phyloP scores from a whole-genome alignment of 2,888 invertebrate species.

The Choristoneura rosaceana region DNA sequence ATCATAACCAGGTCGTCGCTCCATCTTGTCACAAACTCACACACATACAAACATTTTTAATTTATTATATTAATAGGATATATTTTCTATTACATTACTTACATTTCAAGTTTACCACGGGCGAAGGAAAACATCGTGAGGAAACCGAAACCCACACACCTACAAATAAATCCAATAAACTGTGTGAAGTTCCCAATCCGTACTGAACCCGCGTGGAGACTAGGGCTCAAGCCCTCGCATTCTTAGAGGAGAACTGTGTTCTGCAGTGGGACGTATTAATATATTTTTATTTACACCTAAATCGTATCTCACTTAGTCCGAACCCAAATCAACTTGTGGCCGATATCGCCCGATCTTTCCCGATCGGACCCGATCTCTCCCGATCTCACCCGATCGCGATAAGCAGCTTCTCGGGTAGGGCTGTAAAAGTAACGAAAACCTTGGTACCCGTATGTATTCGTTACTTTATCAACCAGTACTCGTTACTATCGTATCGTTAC shows the following conservation, averaged over 20 bases:
- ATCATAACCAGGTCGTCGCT: too few relatives aligned
- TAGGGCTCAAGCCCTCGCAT: not conserved
- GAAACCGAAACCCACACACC: not conserved
- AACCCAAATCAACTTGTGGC: slow-evolving; percentile 15
- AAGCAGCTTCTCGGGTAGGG: slow-evolving; percentile 24
- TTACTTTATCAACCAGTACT: too few relatives aligned
- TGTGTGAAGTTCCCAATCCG: not conserved
- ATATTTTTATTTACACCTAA: too few relatives aligned
- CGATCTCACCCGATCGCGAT: slow-evolving; percentile 5
- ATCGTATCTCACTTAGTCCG: not conserved
- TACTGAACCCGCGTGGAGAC: not conserved
- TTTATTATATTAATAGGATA: not conserved
- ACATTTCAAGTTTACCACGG: not conserved
- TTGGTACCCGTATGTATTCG: too few relatives aligned
- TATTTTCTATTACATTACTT: not conserved
- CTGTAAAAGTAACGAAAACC: too few relatives aligned
- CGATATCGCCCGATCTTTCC: slow-evolving; percentile 2
- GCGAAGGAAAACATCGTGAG: not conserved
- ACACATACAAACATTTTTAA: too few relatives aligned
- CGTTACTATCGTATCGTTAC: too few relatives aligned
- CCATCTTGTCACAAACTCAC: too few relatives aligned
- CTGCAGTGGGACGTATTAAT: not conserved
- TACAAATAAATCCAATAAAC: not conserved
- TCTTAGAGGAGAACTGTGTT: not conserved
- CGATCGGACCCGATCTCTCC: not conserved